Conservation (phyloP, 2,797 vertebrate genomes). For the Catostomus latipinnis region DNA sequence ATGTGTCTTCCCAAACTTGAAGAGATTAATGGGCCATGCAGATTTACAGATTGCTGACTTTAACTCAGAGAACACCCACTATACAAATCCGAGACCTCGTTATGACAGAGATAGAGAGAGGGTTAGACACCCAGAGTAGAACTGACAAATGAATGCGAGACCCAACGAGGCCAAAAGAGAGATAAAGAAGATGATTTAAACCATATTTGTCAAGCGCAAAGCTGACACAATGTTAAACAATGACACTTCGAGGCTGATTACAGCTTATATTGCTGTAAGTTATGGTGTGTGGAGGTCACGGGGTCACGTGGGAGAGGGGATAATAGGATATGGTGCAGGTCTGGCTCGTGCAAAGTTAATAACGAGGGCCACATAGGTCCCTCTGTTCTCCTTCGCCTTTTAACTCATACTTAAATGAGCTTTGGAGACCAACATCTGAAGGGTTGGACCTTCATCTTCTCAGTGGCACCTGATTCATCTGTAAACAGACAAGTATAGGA, state of each 20-base stretch:
- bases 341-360: conserved; percentile 34
- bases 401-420: conserved; percentile 45
- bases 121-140: background rate
- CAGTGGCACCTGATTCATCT: conserved; percentile 54
- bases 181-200: conserved; percentile 44
- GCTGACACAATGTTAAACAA: conserved; percentile 47
- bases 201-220: conserved; percentile 25
- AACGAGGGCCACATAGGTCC: conserved; percentile 29
- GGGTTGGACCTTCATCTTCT: conserved; percentile 25
- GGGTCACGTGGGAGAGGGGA: conserved; percentile 13
- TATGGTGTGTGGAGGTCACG: conserved; percentile 42
- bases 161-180: conserved; percentile 6
- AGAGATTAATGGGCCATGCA: conserved; percentile 8
- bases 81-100: conserved; percentile 19
- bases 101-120: background rate
- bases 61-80: conserved; percentile 30
- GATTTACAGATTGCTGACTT: background rate
- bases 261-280: conserved; percentile 38
- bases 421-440: conserved; percentile 48
- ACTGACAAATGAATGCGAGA: conserved; percentile 1
- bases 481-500: conserved; percentile 35
- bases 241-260: conserved; percentile 40
- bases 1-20: conserved; percentile 13
- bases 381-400: conserved; percentile 39
- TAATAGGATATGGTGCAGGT: conserved; percentile 29